Percentiles rank a stretch among this genome's conserved stretches.
Conservation (phyloP, 2,888 invertebrate species). For the Anagyrus pseudococci region DNA sequence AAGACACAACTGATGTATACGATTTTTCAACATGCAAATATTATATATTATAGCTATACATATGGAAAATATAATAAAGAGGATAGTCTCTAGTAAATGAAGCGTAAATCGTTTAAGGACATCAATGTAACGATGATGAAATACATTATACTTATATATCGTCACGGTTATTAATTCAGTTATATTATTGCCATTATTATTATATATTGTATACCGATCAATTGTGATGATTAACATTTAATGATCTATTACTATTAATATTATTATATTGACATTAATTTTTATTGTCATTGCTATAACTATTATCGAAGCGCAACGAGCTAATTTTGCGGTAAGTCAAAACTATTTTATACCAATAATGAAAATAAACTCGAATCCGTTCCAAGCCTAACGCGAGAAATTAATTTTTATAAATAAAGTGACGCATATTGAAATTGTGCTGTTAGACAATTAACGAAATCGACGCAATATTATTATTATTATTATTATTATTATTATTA, state of each 20-base stretch:
- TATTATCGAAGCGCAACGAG: conserved; percentile 37
- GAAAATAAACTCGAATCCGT: conserved; percentile 34
- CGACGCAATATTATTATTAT: conserved; percentile 38
- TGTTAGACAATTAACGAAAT: conserved; percentile 30
- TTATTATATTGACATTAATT: no score
- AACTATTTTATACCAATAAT: conserved; percentile 38
- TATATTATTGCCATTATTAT: conserved; percentile 44
- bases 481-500: conserved; percentile 41
- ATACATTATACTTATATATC: conserved; percentile 38
- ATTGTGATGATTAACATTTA: conserved; percentile 43
- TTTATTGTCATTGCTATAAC: conserved; percentile 22
- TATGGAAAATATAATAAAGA: conserved; percentile 57
- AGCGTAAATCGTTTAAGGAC: conserved; percentile 48
- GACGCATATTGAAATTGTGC: conserved; percentile 24
- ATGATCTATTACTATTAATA: conserved; percentile 38
- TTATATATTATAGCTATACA: conserved; percentile 62
- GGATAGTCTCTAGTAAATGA: conserved; percentile 55
- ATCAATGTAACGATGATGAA: conserved; percentile 54
- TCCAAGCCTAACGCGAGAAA: conserved; percentile 36
- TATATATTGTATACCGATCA: conserved; percentile 38
- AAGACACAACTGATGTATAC: conserved; percentile 64
- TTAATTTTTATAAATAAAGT: conserved; percentile 38
- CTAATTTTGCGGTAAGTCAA: conserved; percentile 35
- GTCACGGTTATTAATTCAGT: conserved; percentile 39
- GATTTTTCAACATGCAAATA: conserved; percentile 64